A percentile compares a stretch with the other conserved stretches of the same genome.
These are phyloP conservation scores for Mastomys natalensis DNA, from an alignment of 2,113 vertebrate genomes.

Conservation along the genomic window DNA sequence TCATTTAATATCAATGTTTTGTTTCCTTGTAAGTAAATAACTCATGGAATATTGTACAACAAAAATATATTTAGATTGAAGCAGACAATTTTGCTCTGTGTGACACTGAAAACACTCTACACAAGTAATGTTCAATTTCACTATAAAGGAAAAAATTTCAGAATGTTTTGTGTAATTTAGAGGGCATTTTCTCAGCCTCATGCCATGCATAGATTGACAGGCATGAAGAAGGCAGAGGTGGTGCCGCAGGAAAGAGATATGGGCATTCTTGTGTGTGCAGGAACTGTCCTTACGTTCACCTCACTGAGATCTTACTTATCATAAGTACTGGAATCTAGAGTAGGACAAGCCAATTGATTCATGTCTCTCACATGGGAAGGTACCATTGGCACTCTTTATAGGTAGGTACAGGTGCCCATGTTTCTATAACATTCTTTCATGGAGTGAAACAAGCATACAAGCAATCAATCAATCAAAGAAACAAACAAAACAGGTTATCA, in stretches of 20 bases:
- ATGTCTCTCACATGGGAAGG: neutral
- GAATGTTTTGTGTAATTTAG: neutral
- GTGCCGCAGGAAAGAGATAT: neutral
- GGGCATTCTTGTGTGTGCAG: neutral
- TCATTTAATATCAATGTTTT: slow-evolving; percentile 28
- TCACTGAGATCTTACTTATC: neutral
- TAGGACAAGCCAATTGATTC: neutral
- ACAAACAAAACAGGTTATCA: neutral
- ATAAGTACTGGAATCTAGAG: neutral
- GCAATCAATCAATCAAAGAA: neutral
- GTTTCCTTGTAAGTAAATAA: neutral
- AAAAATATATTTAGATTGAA: neutral
- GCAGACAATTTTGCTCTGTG: neutral
- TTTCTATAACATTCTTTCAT: neutral
- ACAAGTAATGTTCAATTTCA: neutral
- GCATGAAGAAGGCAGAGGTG: neutral
- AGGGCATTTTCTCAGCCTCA: neutral
- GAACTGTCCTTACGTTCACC: neutral
- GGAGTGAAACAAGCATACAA: neutral
- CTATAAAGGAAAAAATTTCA: neutral
- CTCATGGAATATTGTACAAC: neutral
- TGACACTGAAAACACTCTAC: neutral
- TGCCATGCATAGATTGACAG: accelerated
- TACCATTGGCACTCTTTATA: neutral
- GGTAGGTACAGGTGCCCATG: too few species aligned